phyloP scores from a whole-genome alignment of 2,113 vertebrate species.

The Festucalex cinctus region DNA sequence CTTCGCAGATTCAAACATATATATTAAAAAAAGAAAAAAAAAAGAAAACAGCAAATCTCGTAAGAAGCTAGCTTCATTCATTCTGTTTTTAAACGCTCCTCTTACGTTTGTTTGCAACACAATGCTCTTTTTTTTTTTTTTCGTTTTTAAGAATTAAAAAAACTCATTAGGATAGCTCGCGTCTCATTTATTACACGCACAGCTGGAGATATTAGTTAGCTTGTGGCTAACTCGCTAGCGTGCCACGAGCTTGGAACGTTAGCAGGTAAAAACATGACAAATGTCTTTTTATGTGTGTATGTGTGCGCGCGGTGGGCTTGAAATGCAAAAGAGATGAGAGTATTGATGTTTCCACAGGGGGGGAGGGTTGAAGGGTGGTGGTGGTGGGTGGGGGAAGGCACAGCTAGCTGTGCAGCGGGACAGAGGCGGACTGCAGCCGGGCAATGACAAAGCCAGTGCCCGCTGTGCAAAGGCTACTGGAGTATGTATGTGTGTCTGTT shows the following conservation, averaged over 20 bases:
- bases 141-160: not conserved
- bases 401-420: slow-evolving; percentile 62
- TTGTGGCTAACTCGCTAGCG: slow-evolving; percentile 53
- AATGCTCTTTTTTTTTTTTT: not conserved
- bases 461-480: not conserved
- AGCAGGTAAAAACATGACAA: slow-evolving; percentile 2
- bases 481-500: not conserved
- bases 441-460: slow-evolving; percentile 16
- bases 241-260: not conserved
- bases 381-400: not conserved
- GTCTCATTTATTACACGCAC: slow-evolving; percentile 27
- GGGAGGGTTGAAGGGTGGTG: slow-evolving; percentile 35
- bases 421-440: slow-evolving; percentile 40
- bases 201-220: slow-evolving; percentile 51
- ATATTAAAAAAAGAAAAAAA: not conserved
- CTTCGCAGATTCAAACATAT: slow-evolving; percentile 62
- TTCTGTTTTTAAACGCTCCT: not conserved
- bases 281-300: not conserved
- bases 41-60: slow-evolving; percentile 33
- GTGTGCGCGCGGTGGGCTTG: not conserved
- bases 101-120: not conserved
- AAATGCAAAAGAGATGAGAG: not conserved
- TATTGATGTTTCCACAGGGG: slow-evolving; percentile 32
- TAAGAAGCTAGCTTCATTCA: slow-evolving; percentile 45
- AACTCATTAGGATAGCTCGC: not conserved